These are phyloP conservation scores for Nibea albiflora DNA, from an alignment of 2,113 vertebrate species.

Conservation along the genomic window DNA sequence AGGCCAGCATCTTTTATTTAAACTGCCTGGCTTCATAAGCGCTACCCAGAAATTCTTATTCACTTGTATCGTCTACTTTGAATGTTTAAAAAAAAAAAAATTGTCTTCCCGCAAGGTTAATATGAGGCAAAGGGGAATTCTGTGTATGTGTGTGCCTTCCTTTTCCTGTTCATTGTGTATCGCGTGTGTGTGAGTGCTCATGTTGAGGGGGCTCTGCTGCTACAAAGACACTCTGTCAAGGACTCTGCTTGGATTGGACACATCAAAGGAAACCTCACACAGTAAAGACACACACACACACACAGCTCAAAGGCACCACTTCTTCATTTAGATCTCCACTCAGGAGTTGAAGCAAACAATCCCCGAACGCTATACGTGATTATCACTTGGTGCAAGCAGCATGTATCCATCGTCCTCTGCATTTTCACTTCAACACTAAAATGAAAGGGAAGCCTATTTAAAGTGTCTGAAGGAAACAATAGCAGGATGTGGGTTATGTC, in stretches of 20 bases:
- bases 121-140: conserved; percentile 19
- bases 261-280: conserved; percentile 48
- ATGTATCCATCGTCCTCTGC: not conserved
- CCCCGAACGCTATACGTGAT: not conserved
- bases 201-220: conserved; percentile 16
- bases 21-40: not conserved
- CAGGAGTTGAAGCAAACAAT: not conserved
- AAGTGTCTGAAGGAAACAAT: not conserved
- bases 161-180: conserved; percentile 65
- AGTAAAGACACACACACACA: conserved; percentile 1
- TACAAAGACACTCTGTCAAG: conserved; percentile 66
- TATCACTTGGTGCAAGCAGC: not conserved
- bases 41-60: not conserved
- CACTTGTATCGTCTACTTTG: not conserved
- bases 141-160: conserved; percentile 43
- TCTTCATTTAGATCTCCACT: conserved; percentile 10
- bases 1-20: not conserved
- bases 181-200: conserved; percentile 24
- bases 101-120: conserved; percentile 1
- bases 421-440: not conserved
- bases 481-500: not conserved
- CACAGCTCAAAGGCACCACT: not conserved
- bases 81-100: not conserved
- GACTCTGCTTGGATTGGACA: conserved; percentile 43
- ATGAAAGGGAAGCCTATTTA: not conserved